Percentiles rank a stretch among this genome's conserved stretches.
phyloP scores from a whole-genome alignment of 2,113 vertebrate species.

The Callithrix jacchus region DNA sequence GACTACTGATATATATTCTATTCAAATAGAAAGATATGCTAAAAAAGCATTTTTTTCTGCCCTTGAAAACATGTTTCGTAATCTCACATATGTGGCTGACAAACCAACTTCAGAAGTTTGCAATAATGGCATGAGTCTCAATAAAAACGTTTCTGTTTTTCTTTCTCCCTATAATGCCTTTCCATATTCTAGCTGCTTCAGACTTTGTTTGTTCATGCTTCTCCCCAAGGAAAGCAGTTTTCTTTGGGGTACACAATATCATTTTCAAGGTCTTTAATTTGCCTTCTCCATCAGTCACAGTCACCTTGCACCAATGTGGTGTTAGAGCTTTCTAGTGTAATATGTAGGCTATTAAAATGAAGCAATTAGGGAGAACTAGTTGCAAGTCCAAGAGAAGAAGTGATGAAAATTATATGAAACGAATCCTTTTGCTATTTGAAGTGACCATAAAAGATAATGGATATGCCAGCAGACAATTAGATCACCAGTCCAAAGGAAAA shows the following conservation, averaged over 20 bases:
- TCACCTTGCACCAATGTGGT: not conserved
- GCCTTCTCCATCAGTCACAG: conserved; percentile 17
- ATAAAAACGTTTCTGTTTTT: not conserved
- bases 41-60: not conserved
- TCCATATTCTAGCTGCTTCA: not conserved
- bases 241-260: not conserved
- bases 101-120: not conserved
- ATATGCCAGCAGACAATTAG: conserved; percentile 51
- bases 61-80: not conserved
- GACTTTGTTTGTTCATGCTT: not conserved
- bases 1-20: not conserved
- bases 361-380: conserved; percentile 28
- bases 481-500: conserved; percentile 19
- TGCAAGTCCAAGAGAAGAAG: conserved; percentile 21
- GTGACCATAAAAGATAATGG: conserved; percentile 59
- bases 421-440: conserved; percentile 44
- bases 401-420: conserved; percentile 47
- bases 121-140: not conserved
- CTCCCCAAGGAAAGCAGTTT: not conserved
- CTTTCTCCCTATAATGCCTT: not conserved
- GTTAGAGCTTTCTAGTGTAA: not conserved
- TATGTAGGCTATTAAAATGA: conserved; percentile 43
- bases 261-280: not conserved
- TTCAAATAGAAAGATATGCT: not conserved
- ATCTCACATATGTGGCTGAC: not conserved